phyloP scores from a whole-genome alignment of 2,888 invertebrate genomes.

The Drosophila paranaensis region DNA sequence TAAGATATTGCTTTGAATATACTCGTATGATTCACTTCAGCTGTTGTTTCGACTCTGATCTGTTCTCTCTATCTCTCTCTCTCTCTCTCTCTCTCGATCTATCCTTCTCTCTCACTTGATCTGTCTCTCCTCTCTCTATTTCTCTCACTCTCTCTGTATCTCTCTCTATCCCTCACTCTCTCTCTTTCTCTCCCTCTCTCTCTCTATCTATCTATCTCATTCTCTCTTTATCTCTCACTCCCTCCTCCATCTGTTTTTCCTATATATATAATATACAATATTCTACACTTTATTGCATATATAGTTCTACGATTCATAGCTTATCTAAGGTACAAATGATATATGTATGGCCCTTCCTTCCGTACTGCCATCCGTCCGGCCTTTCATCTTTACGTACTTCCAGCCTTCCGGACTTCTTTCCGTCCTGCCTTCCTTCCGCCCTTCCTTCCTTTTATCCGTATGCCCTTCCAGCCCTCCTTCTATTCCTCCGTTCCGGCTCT shows the following conservation, averaged over 20 bases:
- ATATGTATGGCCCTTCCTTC: not conserved
- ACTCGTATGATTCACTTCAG: not conserved
- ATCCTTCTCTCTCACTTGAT: no score
- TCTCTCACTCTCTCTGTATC: not conserved
- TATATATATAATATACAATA: not conserved
- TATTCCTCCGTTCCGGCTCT: no score
- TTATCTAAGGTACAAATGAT: not conserved
- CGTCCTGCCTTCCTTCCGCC: no score
- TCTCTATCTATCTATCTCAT: not conserved
- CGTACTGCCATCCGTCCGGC: no score
- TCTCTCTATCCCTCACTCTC: not conserved
- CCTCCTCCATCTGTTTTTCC: no score
- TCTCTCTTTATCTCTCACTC: not conserved
- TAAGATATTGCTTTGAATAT: conserved; percentile 1
- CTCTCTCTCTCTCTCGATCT: no score
- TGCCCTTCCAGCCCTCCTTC: no score
- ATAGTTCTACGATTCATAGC: not conserved
- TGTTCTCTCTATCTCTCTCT: no score
- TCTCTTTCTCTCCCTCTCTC: not conserved
- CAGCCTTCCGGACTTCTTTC: no score
- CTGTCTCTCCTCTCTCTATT: no score
- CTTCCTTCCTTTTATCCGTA: no score
- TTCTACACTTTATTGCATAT: not conserved
- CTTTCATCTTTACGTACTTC: no score
- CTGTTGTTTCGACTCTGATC: not conserved